phyloP scores from a whole-genome alignment of 2,797 vertebrate species.

The Bucorvus abyssinicus region DNA sequence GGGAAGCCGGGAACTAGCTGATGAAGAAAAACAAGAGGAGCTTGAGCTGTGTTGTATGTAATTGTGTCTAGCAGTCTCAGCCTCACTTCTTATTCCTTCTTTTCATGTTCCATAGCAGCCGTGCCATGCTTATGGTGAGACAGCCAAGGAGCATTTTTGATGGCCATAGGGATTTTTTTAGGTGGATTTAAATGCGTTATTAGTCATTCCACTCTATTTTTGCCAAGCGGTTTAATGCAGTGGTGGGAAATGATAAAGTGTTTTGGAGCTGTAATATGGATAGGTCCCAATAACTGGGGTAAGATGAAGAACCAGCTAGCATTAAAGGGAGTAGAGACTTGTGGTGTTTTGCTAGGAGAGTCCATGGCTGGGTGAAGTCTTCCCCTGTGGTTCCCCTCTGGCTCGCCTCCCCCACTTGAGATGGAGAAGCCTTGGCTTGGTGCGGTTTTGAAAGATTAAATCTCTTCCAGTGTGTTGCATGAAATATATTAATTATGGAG shows the following conservation, averaged over 20 bases:
- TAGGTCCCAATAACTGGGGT: neutral
- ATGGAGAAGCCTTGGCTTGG: neutral
- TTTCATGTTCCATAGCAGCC: neutral
- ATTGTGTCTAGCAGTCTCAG: neutral
- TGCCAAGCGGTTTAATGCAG: neutral
- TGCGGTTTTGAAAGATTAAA: neutral
- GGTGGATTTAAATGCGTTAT: neutral
- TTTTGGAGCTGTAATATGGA: neutral
- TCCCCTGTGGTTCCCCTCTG: neutral
- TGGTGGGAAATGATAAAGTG: neutral
- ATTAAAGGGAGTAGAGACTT: neutral
- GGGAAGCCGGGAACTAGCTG: neutral
- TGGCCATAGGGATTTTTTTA: neutral
- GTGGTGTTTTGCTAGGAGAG: neutral
- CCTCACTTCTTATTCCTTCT: neutral
- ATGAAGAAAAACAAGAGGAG: neutral
- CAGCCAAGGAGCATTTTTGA: neutral
- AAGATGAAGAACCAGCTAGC: neutral
- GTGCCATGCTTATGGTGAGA: neutral
- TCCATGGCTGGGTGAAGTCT: neutral
- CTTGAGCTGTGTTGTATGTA: neutral
- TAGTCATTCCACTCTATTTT: neutral
- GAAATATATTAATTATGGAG: neutral
- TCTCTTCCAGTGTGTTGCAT: neutral
- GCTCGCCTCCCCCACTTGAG: fast-evolving